Base-by-base conservation (phyloP, 2,797 vertebrate genomes). In the Artibeus jamaicensis region DNA sequence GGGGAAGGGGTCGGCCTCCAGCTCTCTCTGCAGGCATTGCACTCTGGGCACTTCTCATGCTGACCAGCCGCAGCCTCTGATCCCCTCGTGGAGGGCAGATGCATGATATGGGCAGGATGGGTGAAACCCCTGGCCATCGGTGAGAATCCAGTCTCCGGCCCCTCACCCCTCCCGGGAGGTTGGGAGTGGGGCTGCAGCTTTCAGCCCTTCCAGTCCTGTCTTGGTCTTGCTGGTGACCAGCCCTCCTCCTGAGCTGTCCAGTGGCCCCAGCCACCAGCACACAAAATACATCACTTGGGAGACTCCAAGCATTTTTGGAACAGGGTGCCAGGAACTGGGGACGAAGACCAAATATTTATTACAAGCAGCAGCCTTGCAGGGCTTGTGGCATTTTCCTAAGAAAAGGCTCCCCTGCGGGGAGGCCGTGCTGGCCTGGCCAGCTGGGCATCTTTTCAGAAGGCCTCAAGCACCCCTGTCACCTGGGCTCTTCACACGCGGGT, bases 11-110 rank as follows among this genome's bases (percentile, higher is more conserved):
- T 0, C 1, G 42, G n/a, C 46, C 10, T 16, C 65, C 37, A 0
- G 9, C 21, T 6, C 0, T 19, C 26, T 46, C 26, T 22, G 4
- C 18, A 3, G 1, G n/a, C 4, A 0, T 11, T 18, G 6, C 57
- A 26, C 22, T 70, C 37, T 1, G 1, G 0, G 32, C 3, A 21
- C 46, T 6, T 24, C 24, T 26, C 7, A 0, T 11, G 8, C 1
- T 6, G 50, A 26, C 6, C 32, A 1, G 2, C 44, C 34, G 57
- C 73, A 79, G 65, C 65, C 85, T 34, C 24, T 6, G 11, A 9
- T 18, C 34, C 5, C 9, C 37, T 9, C 3, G 18, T n/a, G 32
- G 14, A 10, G 39, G 68, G n/a, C 12, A 29, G 42, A 29, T 62
- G 46, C 59, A 4, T 44, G 4, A 9, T 5, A 5, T 14, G 18